Evolutionary conservation across 1,140 invertebrate species (phyloP).

Genomic region (Phenacoccus solenopsis): DNA sequence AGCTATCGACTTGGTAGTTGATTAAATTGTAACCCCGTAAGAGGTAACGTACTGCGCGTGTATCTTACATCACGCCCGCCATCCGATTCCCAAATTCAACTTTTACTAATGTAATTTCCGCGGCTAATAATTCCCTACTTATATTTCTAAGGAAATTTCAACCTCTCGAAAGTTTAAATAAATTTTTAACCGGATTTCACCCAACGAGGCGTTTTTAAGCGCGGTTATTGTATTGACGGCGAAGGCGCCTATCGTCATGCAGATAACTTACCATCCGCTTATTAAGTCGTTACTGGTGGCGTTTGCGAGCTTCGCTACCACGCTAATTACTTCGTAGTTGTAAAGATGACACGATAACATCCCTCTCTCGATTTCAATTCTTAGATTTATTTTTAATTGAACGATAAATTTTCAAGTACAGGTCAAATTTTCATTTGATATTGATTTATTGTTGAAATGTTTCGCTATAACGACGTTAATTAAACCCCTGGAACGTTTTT

Average conservation of each 20-base stretch:
- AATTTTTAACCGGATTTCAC: not conserved
- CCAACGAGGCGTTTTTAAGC: no score
- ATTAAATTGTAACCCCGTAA: not conserved
- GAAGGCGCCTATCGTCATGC: no score
- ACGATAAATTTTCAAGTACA: not conserved
- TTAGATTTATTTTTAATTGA: not conserved
- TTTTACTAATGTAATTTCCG: not conserved
- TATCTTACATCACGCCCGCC: not conserved
- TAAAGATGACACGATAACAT: no score
- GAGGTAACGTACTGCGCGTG: not conserved
- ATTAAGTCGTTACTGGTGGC: no score
- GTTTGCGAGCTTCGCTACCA: no score
- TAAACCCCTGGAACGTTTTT: not conserved
- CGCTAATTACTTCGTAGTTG: no score
- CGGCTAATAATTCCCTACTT: not conserved
- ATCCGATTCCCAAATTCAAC: not conserved
- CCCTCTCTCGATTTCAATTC: no score
- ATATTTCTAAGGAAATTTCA: not conserved
- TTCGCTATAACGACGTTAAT: no score
- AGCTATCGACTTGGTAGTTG: conserved; percentile 1
- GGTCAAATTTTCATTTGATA: not conserved
- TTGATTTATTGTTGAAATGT: conserved; percentile 3
- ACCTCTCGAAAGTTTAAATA: not conserved
- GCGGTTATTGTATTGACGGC: no score
- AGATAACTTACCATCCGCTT: no score